phyloP scores from a whole-genome alignment of 2,888 invertebrate genomes.

The Ophonus ardosiacus region DNA sequence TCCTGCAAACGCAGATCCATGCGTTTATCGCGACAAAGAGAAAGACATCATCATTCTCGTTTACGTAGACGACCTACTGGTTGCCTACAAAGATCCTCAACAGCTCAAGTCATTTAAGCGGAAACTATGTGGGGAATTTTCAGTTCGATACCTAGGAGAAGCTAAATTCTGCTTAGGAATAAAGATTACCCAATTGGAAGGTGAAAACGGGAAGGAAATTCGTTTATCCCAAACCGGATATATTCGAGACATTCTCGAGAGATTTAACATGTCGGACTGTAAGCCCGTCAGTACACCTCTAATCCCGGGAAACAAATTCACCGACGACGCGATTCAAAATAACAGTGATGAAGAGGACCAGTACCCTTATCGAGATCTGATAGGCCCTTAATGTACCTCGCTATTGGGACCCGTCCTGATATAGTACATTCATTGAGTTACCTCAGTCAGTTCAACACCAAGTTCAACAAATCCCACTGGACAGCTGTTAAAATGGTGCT shows the following conservation, averaged over 20 bases:
- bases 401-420: neutral
- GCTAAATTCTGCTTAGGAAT: too few species aligned
- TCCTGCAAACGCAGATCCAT: too few species aligned
- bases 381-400: neutral
- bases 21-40: too few species aligned
- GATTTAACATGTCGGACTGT: neutral
- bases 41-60: too few species aligned
- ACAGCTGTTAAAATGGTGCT: constrained; percentile 69
- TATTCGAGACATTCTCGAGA: neutral
- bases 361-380: neutral
- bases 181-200: too few species aligned
- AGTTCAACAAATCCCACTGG: constrained; percentile 65
- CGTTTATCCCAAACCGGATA: neutral
- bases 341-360: constrained; percentile 1
- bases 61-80: too few species aligned
- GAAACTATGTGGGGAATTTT: neutral
- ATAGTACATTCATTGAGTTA: neutral
- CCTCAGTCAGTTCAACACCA: constrained; percentile 1
- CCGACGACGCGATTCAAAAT: too few species aligned
- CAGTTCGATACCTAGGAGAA: neutral
- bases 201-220: too few species aligned
- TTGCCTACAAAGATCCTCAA: too few species aligned
- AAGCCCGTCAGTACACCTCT: too few species aligned
- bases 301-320: too few species aligned
- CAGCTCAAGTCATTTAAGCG: neutral